phyloP scores from a whole-genome alignment of 2,113 vertebrate genomes.

The Charina bottae region DNA sequence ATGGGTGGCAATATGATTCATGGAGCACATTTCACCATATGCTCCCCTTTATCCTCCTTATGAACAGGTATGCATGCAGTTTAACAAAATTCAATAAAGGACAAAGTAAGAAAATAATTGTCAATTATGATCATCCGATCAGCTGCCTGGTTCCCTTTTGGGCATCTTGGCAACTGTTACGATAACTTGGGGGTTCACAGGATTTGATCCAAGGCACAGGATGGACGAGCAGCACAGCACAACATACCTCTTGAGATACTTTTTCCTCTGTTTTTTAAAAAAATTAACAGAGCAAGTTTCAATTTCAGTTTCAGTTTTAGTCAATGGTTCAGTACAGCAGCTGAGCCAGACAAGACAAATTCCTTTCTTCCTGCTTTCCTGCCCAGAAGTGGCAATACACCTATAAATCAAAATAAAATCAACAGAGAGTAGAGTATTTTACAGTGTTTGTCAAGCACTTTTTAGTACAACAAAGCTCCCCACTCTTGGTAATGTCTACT shows the following conservation, averaged over 20 bases:
- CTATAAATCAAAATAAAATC: background rate
- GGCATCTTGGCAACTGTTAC: background rate
- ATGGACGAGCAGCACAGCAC: background rate
- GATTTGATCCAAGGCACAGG: background rate
- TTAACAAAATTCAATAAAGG: background rate
- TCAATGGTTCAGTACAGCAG: background rate
- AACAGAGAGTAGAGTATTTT: background rate
- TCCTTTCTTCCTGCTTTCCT: background rate
- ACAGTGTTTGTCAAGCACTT: background rate
- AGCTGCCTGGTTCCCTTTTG: background rate
- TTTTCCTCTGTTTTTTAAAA: background rate
- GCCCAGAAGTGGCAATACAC: background rate
- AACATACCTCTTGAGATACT: background rate
- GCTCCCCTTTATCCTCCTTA: background rate
- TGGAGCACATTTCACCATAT: background rate
- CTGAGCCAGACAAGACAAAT: background rate
- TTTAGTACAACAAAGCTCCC: background rate
- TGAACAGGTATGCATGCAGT: background rate
- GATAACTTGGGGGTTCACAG: background rate
- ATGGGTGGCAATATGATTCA: background rate
- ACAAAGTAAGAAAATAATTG: background rate
- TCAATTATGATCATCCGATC: background rate
- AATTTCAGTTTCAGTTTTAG: background rate
- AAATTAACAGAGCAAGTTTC: background rate
- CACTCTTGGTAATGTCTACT: background rate